Base-by-base conservation (phyloP, 2,113 vertebrate species). In the Camelus dromedarius region DNA sequence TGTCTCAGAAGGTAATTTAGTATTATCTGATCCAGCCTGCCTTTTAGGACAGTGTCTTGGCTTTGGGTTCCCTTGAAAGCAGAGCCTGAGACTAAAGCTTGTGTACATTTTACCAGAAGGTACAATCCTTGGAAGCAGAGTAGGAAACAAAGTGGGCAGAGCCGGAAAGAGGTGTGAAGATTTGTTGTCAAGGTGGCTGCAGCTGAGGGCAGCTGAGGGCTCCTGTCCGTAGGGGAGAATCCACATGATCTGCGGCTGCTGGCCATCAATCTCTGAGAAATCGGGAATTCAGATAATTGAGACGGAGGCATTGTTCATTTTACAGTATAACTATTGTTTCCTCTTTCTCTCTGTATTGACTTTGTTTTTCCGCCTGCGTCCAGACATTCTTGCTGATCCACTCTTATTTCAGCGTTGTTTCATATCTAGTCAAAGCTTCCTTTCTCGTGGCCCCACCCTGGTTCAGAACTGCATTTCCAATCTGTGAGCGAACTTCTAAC, bases 101-200 rank as follows among this genome's bases (percentile, higher is more conserved):
- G 4, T 48, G 5, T 76, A 54, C 75, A 8, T 26, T 58, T 64
- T 35, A 67, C 50, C 5, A 28, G 30, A 42, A 7, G 32, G 3
- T 48, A 35, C 8, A 46, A 64, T 11, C 50, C 19, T 15, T 64
- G 8, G 32, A 30, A n/a, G 19, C 20, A 30, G 13, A 67, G 22
- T 24, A 5, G n/a, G 12, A 11, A 7, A 18, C 18, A 32, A 8
- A 14, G 10, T 0, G 5, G 20, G 10, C 0, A 1, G 5, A 3
- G 6, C 60, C 84, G 70, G 46, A 70, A 70, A 46, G 46, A 62
- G 46, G 42, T 19, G 6, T 62, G 30, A 22, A 0, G 8, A 24
- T 8, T 6, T 1, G 1, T 13, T 16, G 32, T 20, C 3, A 35
- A 56, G 16, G 20, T 22, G n/a, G 22, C 15, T 62, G 2, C 46